phyloP scores from a whole-genome alignment of 2,113 vertebrate species.

The Jacana jacana region DNA sequence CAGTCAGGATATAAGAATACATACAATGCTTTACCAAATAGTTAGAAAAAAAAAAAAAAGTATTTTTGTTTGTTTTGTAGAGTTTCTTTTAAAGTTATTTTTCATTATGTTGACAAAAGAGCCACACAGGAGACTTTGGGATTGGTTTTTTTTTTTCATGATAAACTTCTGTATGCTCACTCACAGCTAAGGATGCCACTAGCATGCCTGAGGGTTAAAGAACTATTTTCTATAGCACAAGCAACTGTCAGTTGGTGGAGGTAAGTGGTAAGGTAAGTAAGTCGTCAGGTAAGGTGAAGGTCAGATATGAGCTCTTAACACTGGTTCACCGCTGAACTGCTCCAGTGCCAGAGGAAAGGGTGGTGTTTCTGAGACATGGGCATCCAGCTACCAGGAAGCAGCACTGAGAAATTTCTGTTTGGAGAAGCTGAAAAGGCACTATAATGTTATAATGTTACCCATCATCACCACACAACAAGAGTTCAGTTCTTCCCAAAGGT shows the following conservation, averaged over 20 bases:
- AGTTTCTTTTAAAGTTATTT: neutral
- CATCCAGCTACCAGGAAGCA: neutral
- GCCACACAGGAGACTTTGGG: rapidly evolving
- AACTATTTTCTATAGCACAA: neutral
- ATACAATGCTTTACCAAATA: rapidly evolving
- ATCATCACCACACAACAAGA: rapidly evolving
- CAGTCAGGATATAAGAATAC: neutral
- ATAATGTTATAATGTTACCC: too few species aligned
- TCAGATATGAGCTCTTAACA: neutral
- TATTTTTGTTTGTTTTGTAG: neutral
- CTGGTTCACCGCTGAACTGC: neutral
- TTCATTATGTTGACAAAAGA: neutral
- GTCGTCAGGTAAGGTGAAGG: too few species aligned
- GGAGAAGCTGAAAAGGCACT: neutral
- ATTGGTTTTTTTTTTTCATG: neutral
- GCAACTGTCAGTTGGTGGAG: too few species aligned
- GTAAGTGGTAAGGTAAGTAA: too few species aligned
- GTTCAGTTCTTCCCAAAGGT: neutral
- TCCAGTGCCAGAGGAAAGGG: neutral
- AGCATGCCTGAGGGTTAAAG: neutral
- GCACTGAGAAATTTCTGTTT: rapidly evolving
- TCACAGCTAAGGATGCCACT: neutral
- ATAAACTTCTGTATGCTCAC: neutral
- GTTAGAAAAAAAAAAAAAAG: neutral
- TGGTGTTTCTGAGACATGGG: rapidly evolving